These are phyloP conservation scores for Pseudococcus viburni DNA, from an alignment of 2,888 invertebrate genomes.

Conservation along the genomic window DNA sequence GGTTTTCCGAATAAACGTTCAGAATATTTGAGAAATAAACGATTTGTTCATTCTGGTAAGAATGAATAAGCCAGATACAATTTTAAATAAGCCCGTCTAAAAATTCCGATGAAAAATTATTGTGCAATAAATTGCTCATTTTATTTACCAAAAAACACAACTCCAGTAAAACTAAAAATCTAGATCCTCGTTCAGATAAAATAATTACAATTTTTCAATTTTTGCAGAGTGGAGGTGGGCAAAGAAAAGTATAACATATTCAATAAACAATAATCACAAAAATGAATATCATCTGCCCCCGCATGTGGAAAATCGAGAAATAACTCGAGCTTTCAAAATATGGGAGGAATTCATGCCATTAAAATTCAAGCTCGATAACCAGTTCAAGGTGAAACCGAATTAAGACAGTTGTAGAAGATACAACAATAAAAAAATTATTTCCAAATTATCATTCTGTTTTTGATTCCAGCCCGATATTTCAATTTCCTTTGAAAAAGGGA, in stretches of 20 bases:
- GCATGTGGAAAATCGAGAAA: neutral
- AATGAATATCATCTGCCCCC: neutral
- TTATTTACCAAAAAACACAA: no score
- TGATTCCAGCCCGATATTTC: slow-evolving; percentile 33
- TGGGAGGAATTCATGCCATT: slow-evolving; percentile 9
- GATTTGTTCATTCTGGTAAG: neutral
- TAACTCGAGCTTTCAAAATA: slow-evolving; percentile 30
- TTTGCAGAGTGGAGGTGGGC: neutral
- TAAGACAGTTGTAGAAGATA: neutral
- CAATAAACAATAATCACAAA: neutral
- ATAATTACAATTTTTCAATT: neutral
- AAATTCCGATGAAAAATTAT: no score
- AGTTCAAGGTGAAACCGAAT: neutral
- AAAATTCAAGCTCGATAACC: neutral
- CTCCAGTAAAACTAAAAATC: no score
- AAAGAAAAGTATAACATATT: neutral
- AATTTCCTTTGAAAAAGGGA: slow-evolving; percentile 41
- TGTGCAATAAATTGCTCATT: no score
- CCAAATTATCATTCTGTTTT: neutral
- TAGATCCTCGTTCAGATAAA: no score
- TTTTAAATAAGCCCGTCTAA: no score
- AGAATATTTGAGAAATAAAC: neutral
- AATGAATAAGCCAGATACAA: neutral
- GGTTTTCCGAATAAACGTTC: neutral
- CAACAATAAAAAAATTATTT: neutral